Percentiles rank a stretch among this genome's conserved stretches.
Evolutionary conservation across 1,140 invertebrate species (phyloP).

Genomic region (Drosophila littoralis): DNA sequence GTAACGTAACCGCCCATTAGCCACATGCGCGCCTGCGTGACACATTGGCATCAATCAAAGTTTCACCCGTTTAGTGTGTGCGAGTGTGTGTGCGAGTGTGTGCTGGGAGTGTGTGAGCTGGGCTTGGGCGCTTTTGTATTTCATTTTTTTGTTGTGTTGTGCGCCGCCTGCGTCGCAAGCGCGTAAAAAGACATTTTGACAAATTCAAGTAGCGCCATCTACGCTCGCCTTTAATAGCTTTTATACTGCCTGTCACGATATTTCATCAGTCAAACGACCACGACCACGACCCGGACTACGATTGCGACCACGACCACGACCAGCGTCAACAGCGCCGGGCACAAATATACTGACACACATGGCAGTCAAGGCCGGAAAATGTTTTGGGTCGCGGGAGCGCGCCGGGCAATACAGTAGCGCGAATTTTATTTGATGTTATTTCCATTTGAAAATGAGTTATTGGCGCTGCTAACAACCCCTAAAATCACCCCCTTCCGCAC

Average conservation of each 20-base stretch:
- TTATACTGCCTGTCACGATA: conserved; percentile 83
- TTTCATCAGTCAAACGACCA: conserved; percentile 77
- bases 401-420: conserved; percentile 51
- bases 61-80: conserved; percentile 73
- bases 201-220: conserved; percentile 84
- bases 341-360: conserved; percentile 56
- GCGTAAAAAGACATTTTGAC: conserved; percentile 84
- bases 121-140: conserved; percentile 30
- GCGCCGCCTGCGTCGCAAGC: conserved; percentile 52
- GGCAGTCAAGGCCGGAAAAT: conserved; percentile 50
- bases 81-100: not conserved
- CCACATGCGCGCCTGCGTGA: conserved; percentile 84
- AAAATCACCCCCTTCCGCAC: conserved; percentile 36
- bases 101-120: conserved; percentile 2
- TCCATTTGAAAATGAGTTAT: conserved; percentile 82
- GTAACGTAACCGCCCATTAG: conserved; percentile 73
- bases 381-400: conserved; percentile 4
- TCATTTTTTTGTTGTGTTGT: conserved; percentile 21
- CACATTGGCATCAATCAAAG: conserved; percentile 84
- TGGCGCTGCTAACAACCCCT: conserved; percentile 71
- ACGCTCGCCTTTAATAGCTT: conserved; percentile 82
- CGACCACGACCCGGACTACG: conserved; percentile 13
- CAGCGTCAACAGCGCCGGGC: conserved; percentile 10
- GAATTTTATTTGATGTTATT: conserved; percentile 83
- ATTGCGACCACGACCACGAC: conserved; percentile 18